These are phyloP conservation scores for Tipula unca DNA, from an alignment of 2,888 invertebrate genomes.

Conservation along the genomic window DNA sequence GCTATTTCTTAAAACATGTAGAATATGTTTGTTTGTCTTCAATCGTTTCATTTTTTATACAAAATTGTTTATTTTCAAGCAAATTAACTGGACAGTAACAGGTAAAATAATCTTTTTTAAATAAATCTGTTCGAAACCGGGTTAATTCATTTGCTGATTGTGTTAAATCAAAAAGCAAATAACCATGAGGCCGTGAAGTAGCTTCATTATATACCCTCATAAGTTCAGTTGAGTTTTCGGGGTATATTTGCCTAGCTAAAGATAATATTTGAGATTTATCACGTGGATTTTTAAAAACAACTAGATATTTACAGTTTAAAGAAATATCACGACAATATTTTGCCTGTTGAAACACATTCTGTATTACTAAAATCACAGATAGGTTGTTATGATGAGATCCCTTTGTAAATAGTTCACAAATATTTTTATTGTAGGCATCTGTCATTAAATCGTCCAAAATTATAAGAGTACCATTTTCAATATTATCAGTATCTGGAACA, in stretches of 20 bases:
- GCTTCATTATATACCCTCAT: conserved; percentile 21
- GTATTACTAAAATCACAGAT: conserved; percentile 19
- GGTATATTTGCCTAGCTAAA: conserved; percentile 21
- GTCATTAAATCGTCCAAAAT: too few relatives aligned
- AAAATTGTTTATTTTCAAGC: not conserved
- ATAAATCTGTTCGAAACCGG: conserved; percentile 22
- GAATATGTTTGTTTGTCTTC: not conserved
- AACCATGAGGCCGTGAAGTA: conserved; percentile 18
- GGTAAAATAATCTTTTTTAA: conserved; percentile 15
- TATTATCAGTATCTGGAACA: not conserved
- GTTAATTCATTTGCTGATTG: conserved; percentile 19
- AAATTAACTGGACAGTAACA: not conserved
- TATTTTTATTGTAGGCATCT: conserved; percentile 16
- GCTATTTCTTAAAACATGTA: not conserved
- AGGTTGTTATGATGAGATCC: conserved; percentile 18
- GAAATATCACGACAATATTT: too few relatives aligned
- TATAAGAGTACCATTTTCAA: not conserved
- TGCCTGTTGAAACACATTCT: conserved; percentile 21
- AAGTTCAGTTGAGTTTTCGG: conserved; percentile 21
- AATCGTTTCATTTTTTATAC: not conserved
- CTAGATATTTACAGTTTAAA: too few relatives aligned
- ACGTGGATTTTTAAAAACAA: too few relatives aligned
- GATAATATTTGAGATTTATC: too few relatives aligned
- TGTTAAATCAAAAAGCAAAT: conserved; percentile 19
- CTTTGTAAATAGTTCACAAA: conserved; percentile 21